phyloP scores from a whole-genome alignment of 2,113 vertebrate genomes.

The Phainopepla nitens region DNA sequence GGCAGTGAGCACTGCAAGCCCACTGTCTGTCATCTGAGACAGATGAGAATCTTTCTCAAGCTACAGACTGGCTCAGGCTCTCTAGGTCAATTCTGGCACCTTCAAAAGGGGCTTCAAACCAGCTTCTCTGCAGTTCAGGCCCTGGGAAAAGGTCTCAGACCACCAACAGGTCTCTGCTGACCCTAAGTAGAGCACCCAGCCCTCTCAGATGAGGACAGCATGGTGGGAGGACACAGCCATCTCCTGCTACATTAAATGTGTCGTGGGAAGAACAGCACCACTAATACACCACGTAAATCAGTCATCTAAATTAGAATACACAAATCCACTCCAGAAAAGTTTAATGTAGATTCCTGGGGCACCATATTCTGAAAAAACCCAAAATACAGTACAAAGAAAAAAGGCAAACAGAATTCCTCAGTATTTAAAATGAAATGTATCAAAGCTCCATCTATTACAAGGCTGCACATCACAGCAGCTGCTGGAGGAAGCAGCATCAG shows the following conservation, averaged over 20 bases:
- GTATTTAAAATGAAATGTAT: neutral
- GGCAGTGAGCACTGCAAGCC: neutral
- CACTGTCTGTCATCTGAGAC: too few relatives aligned
- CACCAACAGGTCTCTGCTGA: neutral
- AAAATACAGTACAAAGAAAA: neutral
- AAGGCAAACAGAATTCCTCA: neutral
- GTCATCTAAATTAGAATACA: neutral
- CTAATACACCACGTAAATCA: rapidly evolving
- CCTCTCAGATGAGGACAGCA: neutral
- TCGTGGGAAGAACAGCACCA: neutral
- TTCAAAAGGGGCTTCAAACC: neutral
- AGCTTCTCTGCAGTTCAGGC: neutral
- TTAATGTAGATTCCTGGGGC: neutral
- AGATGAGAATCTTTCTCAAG: neutral
- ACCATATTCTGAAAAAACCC: neutral
- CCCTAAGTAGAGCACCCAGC: neutral
- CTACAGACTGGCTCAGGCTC: neutral
- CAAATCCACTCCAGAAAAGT: neutral
- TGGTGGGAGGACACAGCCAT: neutral
- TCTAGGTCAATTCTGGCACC: neutral
- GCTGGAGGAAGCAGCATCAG: neutral
- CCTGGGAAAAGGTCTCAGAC: neutral
- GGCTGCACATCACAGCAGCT: neutral
- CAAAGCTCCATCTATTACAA: neutral
- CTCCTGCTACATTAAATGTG: neutral